These are phyloP conservation scores for Drosophila cognata DNA, from an alignment of 2,888 invertebrate species.

Conservation along the genomic window DNA sequence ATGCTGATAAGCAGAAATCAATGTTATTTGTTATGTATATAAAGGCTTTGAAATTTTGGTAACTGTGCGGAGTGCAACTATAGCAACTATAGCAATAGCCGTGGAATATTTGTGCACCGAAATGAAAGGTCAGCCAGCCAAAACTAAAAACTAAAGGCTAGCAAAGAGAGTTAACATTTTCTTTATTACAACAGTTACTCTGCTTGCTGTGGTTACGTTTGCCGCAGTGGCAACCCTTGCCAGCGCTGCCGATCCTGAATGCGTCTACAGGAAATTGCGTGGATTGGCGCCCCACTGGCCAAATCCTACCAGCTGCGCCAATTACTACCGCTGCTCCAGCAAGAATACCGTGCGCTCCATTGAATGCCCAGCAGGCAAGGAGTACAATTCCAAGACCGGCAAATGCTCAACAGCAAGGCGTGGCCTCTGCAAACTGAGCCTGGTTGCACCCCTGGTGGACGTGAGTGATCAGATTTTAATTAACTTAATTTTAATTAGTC, in stretches of 20 bases:
- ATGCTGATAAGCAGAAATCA: constrained; percentile 53
- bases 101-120: constrained; percentile 55
- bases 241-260: constrained; percentile 77
- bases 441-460: constrained; percentile 56
- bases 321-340: constrained; percentile 77
- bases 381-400: constrained; percentile 73
- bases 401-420: constrained; percentile 65
- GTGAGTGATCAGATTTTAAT: constrained; percentile 26
- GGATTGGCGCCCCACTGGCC: constrained; percentile 75
- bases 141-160: background rate
- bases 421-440: constrained; percentile 67
- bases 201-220: constrained; percentile 75
- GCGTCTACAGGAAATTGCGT: constrained; percentile 71
- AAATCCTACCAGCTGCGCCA: constrained; percentile 71
- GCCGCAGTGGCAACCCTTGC: constrained; percentile 63
- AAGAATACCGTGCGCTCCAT: constrained; percentile 68
- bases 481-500: background rate
- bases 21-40: constrained; percentile 49
- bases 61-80: constrained; percentile 65
- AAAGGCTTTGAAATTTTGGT: constrained; percentile 56
- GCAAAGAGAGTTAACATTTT: background rate
- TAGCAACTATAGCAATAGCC: constrained; percentile 55
- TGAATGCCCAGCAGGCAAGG: constrained; percentile 70
- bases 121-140: constrained; percentile 66
- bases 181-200: constrained; percentile 55